Percentiles rank a stretch among this genome's conserved stretches.
These are phyloP conservation scores for Lottia scabra DNA, from an alignment of 2,888 invertebrate species.

Conservation along the genomic window DNA sequence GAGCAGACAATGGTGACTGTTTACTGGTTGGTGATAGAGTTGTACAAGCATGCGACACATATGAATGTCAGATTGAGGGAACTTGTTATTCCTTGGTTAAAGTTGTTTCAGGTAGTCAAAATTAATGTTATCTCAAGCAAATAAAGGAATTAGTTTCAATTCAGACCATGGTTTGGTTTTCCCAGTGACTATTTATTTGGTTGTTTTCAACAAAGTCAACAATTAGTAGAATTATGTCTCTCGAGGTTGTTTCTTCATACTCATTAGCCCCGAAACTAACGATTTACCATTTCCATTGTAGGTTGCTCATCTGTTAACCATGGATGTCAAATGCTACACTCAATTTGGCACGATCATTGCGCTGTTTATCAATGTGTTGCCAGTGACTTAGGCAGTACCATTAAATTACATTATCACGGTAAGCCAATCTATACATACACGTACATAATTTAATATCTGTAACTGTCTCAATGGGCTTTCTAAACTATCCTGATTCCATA, in stretches of 20 bases:
- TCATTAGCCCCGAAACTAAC: no score
- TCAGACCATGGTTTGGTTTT: no score
- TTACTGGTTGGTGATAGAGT: conserved; percentile 7
- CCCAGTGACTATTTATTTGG: no score
- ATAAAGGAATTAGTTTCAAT: no score
- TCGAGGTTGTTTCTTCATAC: no score
- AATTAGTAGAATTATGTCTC: no score
- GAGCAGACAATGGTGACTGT: conserved; percentile 10
- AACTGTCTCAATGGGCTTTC: background rate
- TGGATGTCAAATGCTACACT: conserved; percentile 11
- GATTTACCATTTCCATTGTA: no score
- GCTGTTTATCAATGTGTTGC: conserved; percentile 15
- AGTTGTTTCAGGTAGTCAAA: conserved; percentile 10
- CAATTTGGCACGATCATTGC: conserved; percentile 22
- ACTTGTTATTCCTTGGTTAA: conserved; percentile 13
- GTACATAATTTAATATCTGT: no score
- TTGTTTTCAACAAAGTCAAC: no score
- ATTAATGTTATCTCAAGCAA: no score
- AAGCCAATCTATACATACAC: background rate
- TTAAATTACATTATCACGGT: conserved; percentile 13
- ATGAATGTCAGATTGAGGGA: conserved; percentile 16
- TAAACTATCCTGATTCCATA: background rate
- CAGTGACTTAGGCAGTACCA: no score
- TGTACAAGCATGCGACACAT: conserved; percentile 15
- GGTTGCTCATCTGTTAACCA: background rate